A percentile compares a stretch with the other conserved stretches of the same genome.
These are phyloP conservation scores for Pantelozetes paolii DNA, from an alignment of 2,888 invertebrate genomes.

Conservation along the genomic window DNA sequence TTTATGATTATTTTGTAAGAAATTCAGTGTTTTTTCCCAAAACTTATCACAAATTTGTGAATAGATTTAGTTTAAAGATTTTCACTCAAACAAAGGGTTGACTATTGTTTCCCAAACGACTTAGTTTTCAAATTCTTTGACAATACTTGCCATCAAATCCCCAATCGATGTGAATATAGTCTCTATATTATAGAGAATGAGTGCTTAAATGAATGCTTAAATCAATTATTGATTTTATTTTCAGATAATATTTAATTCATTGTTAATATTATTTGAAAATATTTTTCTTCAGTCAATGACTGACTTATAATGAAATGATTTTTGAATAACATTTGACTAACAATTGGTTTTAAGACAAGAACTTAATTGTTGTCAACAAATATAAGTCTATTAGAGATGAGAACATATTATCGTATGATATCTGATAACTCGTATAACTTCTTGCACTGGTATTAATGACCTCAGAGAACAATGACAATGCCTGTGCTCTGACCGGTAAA, in stretches of 20 bases:
- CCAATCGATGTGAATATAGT: not conserved
- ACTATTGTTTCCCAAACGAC: not conserved
- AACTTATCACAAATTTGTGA: not conserved
- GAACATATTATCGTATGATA: not conserved
- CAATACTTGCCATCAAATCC: not conserved
- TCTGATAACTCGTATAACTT: conserved; percentile 1
- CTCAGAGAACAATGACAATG: not conserved
- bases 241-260: too few species aligned
- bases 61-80: not conserved
- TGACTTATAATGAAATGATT: not conserved
- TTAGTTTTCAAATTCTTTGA: not conserved
- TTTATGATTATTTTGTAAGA: too few species aligned
- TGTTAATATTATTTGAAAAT: not conserved
- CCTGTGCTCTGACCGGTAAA: conserved; percentile 6
- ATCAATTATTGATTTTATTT: not conserved
- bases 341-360: not conserved
- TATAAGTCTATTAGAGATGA: not conserved
- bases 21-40: too few species aligned
- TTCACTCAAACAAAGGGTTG: conserved; percentile 3
- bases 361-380: conserved; percentile 9
- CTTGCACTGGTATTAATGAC: conserved; percentile 15
- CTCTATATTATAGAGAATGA: not conserved
- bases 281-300: not conserved
- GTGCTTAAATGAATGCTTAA: not conserved
- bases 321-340: not conserved